phyloP scores from a whole-genome alignment of 2,888 invertebrate genomes.

The Ophion ellenae region DNA sequence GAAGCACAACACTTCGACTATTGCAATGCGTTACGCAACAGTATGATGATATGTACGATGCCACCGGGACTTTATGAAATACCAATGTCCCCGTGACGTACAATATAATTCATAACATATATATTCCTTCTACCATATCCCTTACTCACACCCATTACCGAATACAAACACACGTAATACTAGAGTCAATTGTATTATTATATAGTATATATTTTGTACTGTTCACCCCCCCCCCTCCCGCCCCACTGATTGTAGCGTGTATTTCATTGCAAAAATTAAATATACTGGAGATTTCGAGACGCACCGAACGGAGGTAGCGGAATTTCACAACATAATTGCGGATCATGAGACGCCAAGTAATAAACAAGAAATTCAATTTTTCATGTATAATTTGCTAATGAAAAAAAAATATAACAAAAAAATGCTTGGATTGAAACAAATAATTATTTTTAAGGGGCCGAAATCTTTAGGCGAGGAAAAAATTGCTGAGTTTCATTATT shows the following conservation, averaged over 20 bases:
- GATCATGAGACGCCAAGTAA: neutral
- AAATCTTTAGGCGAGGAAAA: too few relatives aligned
- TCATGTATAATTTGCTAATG: too few relatives aligned
- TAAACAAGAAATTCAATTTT: too few relatives aligned
- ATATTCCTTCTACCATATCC: conserved; percentile 40
- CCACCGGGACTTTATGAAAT: conserved; percentile 38
- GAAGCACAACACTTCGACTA: neutral
- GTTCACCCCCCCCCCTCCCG: conserved; percentile 4
- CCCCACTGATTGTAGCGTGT: conserved; percentile 32
- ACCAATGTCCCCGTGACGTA: conserved; percentile 40
- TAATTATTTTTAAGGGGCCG: too few relatives aligned
- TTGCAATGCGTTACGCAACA: conserved; percentile 15
- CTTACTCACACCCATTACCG: conserved; percentile 44
- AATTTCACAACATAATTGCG: conserved; percentile 60
- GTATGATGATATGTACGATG: conserved; percentile 7
- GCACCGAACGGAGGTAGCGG: conserved; percentile 44
- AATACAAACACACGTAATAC: conserved; percentile 50
- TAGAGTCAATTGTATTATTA: conserved; percentile 28
- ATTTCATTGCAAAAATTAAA: conserved; percentile 19
- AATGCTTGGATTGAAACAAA: too few relatives aligned
- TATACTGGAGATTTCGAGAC: conserved; percentile 38
- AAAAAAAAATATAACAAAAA: too few relatives aligned
- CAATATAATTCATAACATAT: conserved; percentile 48
- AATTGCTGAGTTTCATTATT: too few relatives aligned
- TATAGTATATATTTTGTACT: conserved; percentile 32